A percentile compares a stretch with the other conserved stretches of the same genome.
These are phyloP conservation scores for Alviniconcha marisindica DNA, from an alignment of 1,140 invertebrate species.

Conservation along the genomic window DNA sequence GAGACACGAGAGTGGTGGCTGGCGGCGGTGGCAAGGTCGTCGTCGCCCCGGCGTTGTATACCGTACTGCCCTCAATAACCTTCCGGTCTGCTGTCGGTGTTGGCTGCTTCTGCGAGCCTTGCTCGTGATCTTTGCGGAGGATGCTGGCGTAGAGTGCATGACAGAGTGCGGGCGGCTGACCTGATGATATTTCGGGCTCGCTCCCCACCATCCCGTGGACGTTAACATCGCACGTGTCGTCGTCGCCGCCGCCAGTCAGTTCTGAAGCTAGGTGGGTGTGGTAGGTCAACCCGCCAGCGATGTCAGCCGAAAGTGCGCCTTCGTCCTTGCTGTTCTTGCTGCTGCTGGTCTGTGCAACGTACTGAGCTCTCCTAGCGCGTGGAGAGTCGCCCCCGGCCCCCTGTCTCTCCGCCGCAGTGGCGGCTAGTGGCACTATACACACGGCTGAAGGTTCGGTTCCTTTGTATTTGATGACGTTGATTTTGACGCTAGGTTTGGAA, in stretches of 20 bases:
- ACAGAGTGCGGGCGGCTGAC: too few relatives aligned
- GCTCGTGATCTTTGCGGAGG: too few relatives aligned
- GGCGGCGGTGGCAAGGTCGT: too few relatives aligned
- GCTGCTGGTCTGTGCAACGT: neutral
- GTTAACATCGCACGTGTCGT: too few relatives aligned
- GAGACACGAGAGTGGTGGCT: too few relatives aligned
- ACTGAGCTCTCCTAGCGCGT: neutral
- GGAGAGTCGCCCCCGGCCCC: neutral
- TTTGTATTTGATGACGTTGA: slow-evolving; percentile 2
- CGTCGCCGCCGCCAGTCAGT: neutral
- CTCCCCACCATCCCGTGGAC: too few relatives aligned
- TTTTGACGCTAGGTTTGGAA: neutral
- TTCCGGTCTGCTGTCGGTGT: too few relatives aligned
- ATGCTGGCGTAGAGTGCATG: too few relatives aligned
- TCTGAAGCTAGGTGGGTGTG: slow-evolving; percentile 8
- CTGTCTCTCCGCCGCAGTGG: slow-evolving; percentile 1
- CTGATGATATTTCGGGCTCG: too few relatives aligned
- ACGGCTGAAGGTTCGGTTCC: neutral
- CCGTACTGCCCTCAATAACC: too few relatives aligned
- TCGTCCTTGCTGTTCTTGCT: neutral
- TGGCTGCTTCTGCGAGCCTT: too few relatives aligned
- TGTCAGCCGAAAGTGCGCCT: neutral
- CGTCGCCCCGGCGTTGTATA: too few relatives aligned
- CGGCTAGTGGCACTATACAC: neutral
- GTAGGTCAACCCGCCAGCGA: slow-evolving; percentile 10